phyloP scores from a whole-genome alignment of 2,888 invertebrate genomes.

The Nowickia ferox region DNA sequence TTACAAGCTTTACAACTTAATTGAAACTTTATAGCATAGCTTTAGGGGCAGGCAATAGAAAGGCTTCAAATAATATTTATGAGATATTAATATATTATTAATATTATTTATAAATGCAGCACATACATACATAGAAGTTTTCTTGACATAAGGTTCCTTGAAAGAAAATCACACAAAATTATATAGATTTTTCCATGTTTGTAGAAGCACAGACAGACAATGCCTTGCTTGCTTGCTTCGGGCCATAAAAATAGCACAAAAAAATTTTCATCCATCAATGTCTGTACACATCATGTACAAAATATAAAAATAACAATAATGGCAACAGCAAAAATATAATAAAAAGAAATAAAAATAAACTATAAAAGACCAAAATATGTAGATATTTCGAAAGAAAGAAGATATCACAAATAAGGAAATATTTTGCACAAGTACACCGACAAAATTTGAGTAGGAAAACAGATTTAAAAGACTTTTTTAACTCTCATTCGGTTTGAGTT shows the following conservation, averaged over 20 bases:
- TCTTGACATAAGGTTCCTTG: not conserved
- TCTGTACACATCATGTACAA: constrained; percentile 58
- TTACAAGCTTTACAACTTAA: not conserved
- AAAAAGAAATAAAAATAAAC: constrained; percentile 28
- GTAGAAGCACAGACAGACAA: constrained; percentile 16
- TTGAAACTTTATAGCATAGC: not conserved
- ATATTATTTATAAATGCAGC: no score
- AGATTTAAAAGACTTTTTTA: no score
- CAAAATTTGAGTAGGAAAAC: not conserved
- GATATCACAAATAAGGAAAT: constrained; percentile 22
- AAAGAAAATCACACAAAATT: not conserved
- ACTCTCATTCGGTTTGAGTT: no score
- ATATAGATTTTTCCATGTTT: not conserved
- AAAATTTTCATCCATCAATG: constrained; percentile 72
- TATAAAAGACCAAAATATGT: not conserved
- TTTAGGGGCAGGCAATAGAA: not conserved
- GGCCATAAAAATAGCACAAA: constrained; percentile 59
- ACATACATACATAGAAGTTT: no score
- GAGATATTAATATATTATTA: no score
- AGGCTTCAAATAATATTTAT: not conserved
- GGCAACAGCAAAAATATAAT: constrained; percentile 10
- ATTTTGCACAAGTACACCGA: constrained; percentile 5
- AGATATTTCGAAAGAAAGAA: constrained; percentile 7
- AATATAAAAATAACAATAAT: constrained; percentile 36
- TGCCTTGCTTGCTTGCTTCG: constrained; percentile 30